Evolutionary conservation across 2,113 vertebrate genomes (phyloP).

Genomic region (Fregata magnificens): DNA sequence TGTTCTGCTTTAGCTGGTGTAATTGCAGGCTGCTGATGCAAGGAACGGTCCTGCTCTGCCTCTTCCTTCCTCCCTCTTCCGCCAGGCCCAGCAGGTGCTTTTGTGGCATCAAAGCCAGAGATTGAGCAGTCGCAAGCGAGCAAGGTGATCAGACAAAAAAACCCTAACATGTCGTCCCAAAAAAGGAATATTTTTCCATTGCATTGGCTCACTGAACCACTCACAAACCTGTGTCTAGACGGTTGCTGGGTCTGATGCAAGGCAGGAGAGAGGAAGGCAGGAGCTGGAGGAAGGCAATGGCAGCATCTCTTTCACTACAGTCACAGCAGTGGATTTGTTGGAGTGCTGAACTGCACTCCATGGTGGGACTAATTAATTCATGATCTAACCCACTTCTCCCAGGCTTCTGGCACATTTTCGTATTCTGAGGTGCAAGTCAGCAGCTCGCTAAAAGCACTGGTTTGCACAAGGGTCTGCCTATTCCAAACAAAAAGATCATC

Average conservation of each 20-base stretch:
- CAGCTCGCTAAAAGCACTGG: background rate
- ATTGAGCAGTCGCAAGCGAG: background rate
- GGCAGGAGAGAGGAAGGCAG: background rate
- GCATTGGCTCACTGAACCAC: background rate
- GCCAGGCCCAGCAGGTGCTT: background rate
- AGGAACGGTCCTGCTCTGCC: background rate
- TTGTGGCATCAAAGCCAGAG: background rate
- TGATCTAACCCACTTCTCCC: background rate
- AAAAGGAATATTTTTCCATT: background rate
- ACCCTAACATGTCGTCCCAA: fast-evolving
- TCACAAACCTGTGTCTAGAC: background rate
- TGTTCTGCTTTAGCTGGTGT: background rate
- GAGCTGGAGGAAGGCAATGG: background rate
- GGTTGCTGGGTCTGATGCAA: background rate
- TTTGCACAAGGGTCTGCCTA: background rate
- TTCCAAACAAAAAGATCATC: background rate
- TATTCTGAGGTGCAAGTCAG: background rate
- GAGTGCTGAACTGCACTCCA: background rate
- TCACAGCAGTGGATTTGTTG: background rate
- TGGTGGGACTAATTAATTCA: background rate
- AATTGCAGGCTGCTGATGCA: background rate
- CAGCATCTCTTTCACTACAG: background rate
- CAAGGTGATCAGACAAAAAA: background rate
- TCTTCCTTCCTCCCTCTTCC: background rate
- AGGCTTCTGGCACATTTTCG: background rate